Evolutionary conservation across 30 jellyfish, hydroid and myxozoan genomes (phyloP).

Genomic region (Aurelia aurita complex sp. Pacific): DNA sequence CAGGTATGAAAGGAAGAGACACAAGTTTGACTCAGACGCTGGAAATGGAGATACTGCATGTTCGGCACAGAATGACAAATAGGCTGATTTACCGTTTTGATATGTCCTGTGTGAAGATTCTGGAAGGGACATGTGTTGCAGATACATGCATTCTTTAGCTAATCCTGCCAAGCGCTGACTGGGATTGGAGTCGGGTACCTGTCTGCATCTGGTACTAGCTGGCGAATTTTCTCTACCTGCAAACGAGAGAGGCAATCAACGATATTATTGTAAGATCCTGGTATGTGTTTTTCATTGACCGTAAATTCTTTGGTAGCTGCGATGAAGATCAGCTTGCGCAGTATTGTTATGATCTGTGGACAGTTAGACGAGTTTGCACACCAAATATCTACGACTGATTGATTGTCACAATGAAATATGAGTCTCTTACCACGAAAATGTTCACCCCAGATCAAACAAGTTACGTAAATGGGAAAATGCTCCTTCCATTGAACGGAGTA

Average conservation of each 20-base stretch:
- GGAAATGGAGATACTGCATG: not conserved
- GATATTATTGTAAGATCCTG: not conserved
- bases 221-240: not conserved
- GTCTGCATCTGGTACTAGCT: not conserved
- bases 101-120: not conserved
- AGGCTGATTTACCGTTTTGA: not conserved
- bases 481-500: slow-evolving; percentile 10
- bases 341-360: not conserved
- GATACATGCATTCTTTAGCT: too few relatives aligned
- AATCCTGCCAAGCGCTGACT: too few relatives aligned
- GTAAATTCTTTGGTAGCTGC: not conserved
- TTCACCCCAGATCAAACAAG: slow-evolving; percentile 4
- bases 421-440: not conserved
- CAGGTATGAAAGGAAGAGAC: too few relatives aligned
- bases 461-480: slow-evolving; percentile 8
- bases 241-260: not conserved
- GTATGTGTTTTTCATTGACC: not conserved
- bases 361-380: not conserved
- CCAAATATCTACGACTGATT: slow-evolving; percentile 18
- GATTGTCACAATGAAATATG: slow-evolving; percentile 17
- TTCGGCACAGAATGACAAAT: not conserved
- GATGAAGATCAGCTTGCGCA: not conserved
- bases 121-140: too few relatives aligned
- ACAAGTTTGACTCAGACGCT: too few relatives aligned
- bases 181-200: too few relatives aligned